Conservation (phyloP, 2,113 vertebrate species). For the Otus sunia region DNA sequence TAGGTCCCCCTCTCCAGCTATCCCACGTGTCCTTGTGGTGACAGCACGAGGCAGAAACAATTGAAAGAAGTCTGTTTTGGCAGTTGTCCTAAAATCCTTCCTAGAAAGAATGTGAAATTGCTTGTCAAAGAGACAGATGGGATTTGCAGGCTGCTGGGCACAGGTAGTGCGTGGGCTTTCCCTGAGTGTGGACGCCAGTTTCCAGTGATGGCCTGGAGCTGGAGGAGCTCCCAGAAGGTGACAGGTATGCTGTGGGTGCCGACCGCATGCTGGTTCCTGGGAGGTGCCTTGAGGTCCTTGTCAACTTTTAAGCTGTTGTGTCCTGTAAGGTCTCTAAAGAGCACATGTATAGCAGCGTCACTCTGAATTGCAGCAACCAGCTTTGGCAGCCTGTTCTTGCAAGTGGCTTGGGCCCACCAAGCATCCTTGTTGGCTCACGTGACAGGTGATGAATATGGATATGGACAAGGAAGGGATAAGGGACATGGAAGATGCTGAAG, state of each 20-base stretch:
- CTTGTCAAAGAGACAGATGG: not conserved
- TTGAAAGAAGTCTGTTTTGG: not conserved
- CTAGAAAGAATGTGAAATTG: constrained; percentile 8
- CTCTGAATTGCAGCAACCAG: not conserved
- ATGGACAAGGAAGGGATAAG: not conserved
- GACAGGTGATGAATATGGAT: not conserved
- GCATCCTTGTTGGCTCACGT: accelerated
- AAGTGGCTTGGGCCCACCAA: not conserved
- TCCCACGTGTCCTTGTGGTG: not conserved
- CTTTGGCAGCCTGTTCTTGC: not conserved
- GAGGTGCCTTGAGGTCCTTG: not conserved
- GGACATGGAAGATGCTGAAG: not conserved
- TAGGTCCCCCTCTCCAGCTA: not conserved
- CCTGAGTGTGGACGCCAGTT: accelerated
- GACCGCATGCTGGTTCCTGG: accelerated
- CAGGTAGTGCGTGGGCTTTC: not conserved
- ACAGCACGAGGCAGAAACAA: not conserved
- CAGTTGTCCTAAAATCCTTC: constrained; percentile 21
- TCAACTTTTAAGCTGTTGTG: not conserved
- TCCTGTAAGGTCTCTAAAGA: not conserved
- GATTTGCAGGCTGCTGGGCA: not conserved
- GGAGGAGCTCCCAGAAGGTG: not conserved
- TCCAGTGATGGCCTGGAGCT: accelerated
- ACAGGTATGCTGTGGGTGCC: not conserved
- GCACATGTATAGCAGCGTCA: not conserved